Evolutionary conservation across 2,113 vertebrate genomes (phyloP).

Genomic region (Alectura lathami): DNA sequence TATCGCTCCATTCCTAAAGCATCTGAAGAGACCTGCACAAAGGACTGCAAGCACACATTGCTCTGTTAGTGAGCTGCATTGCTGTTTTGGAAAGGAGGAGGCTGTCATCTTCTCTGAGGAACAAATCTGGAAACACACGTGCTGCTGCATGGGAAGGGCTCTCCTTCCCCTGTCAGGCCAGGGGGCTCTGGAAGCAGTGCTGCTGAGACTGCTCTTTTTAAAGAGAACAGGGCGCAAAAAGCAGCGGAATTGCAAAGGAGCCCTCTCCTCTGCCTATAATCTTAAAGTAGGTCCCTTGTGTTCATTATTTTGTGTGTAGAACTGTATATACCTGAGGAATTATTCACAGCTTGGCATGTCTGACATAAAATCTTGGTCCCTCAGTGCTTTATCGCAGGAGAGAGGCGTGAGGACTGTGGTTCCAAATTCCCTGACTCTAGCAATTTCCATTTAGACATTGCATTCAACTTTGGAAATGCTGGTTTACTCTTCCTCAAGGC

Average conservation of each 20-base stretch:
- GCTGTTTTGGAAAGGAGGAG: not conserved
- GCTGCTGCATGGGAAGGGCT: not conserved
- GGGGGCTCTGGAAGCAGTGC: not conserved
- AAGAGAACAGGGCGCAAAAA: not conserved
- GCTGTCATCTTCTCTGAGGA: not conserved
- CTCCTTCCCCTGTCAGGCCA: not conserved
- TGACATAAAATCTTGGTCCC: not conserved
- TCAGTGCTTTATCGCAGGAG: not conserved
- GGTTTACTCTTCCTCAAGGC: not conserved
- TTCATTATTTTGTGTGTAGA: not conserved
- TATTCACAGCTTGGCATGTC: not conserved
- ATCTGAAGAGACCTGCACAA: not conserved
- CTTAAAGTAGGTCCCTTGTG: not conserved
- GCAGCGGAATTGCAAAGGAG: not conserved
- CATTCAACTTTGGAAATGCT: not conserved
- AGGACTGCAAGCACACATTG: not conserved
- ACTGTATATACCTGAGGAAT: not conserved
- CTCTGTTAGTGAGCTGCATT: accelerated
- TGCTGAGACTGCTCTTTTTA: not conserved
- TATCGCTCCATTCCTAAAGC: not conserved
- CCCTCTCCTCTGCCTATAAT: not conserved
- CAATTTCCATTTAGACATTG: not conserved
- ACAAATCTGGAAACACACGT: not conserved
- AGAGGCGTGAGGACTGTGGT: not conserved
- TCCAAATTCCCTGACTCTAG: not conserved